phyloP scores from a whole-genome alignment of 2,113 vertebrate species.

The Lepisosteus osseus region DNA sequence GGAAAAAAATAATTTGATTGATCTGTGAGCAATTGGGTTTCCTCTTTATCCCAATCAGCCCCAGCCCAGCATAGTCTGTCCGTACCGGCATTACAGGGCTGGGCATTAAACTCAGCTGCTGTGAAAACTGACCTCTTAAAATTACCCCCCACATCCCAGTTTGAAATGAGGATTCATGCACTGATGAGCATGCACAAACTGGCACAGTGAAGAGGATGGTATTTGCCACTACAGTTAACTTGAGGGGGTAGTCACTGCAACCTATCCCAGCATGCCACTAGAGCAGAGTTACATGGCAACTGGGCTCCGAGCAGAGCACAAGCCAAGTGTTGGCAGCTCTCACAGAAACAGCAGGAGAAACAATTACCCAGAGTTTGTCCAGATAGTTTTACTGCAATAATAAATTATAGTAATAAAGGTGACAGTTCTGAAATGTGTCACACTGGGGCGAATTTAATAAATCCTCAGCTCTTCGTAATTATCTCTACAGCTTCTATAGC shows the following conservation, averaged over 20 bases:
- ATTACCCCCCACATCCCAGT: background rate
- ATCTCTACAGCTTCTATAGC: too few relatives aligned
- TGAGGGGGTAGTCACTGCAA: background rate
- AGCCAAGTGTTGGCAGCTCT: too few relatives aligned
- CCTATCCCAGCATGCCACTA: background rate
- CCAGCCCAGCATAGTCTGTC: background rate
- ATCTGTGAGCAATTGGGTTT: constrained; percentile 7
- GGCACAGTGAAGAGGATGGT: background rate
- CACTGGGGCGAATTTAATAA: too few relatives aligned
- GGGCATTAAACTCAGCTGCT: constrained; percentile 15
- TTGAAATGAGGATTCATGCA: constrained; percentile 5
- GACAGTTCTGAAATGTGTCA: too few relatives aligned
- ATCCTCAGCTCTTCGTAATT: too few relatives aligned
- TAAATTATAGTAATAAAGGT: too few relatives aligned
- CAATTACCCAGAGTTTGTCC: too few relatives aligned
- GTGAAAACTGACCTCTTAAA: background rate
- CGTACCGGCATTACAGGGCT: constrained; percentile 7
- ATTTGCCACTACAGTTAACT: background rate
- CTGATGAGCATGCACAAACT: background rate
- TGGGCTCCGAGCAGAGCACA: too few relatives aligned
- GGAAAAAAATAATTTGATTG: constrained; percentile 10
- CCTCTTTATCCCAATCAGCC: background rate
- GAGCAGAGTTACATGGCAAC: background rate
- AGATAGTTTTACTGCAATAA: too few relatives aligned
- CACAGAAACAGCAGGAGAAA: too few relatives aligned